Percentiles rank a stretch among this genome's conserved stretches.
Conservation (phyloP, 2,113 vertebrate genomes). For the Lipophrys pholis region DNA sequence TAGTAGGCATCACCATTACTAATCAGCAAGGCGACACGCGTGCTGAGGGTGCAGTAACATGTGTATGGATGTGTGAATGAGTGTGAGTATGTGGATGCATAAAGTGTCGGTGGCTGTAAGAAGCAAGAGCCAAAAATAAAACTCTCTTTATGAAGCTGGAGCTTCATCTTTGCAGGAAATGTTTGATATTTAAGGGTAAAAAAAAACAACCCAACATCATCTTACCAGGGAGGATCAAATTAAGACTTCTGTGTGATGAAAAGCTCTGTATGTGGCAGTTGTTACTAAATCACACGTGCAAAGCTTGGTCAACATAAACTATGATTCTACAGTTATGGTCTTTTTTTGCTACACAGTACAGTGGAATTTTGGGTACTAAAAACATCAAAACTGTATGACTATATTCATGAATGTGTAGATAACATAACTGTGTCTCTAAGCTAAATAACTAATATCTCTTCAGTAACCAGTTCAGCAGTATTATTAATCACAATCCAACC, state of each 20-base stretch:
- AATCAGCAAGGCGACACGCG: constrained; percentile 25
- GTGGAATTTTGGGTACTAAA: constrained; percentile 23
- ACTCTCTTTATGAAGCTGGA: neutral
- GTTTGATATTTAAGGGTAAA: constrained; percentile 7
- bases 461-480: constrained; percentile 12
- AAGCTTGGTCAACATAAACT: too few relatives aligned
- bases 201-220: neutral
- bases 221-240: neutral
- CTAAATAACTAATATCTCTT: constrained; percentile 37
- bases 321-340: neutral
- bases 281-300: neutral
- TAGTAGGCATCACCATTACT: constrained; percentile 12
- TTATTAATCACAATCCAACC: constrained; percentile 33
- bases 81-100: constrained; percentile 2
- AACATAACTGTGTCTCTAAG: constrained; percentile 18
- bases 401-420: neutral
- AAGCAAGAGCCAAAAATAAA: constrained; percentile 8
- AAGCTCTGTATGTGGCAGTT: neutral
- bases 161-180: neutral
- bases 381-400: neutral
- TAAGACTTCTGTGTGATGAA: neutral
- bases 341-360: neutral
- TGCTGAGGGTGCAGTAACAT: neutral
- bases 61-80: neutral
- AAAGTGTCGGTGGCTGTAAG: neutral